These are phyloP conservation scores for Ifrita kowaldi DNA, from an alignment of 2,113 vertebrate species.

Conservation along the genomic window DNA sequence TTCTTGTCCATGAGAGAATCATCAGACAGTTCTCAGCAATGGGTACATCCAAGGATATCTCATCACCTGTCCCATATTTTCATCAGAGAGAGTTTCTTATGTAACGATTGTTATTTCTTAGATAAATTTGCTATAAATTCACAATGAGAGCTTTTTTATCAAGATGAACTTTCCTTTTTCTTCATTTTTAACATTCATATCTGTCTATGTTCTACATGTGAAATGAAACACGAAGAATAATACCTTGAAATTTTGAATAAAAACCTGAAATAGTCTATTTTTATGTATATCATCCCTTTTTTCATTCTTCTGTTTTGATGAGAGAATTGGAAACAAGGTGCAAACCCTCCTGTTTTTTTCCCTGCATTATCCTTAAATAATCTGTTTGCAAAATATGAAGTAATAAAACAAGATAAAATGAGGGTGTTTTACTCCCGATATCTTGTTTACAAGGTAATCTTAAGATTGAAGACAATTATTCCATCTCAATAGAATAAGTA, in stretches of 20 bases:
- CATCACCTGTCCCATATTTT: not conserved
- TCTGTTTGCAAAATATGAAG: not conserved
- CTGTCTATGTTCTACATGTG: not conserved
- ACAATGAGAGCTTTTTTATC: not conserved
- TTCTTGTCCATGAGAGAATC: not conserved
- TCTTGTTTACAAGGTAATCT: not conserved
- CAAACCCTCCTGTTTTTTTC: not conserved
- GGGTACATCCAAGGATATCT: not conserved
- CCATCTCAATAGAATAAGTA: not conserved
- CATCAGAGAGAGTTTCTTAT: not conserved
- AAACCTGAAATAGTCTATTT: not conserved
- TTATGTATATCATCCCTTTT: not conserved
- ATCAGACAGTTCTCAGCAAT: not conserved
- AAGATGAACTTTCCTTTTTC: not conserved
- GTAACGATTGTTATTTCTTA: not conserved
- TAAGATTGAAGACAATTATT: not conserved
- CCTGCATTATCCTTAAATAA: not conserved
- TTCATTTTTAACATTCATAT: not conserved
- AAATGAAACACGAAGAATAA: not conserved
- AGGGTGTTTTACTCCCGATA: accelerated
- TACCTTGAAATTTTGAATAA: not conserved
- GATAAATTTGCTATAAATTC: not conserved
- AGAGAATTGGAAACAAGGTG: not conserved
- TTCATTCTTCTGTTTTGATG: not conserved
- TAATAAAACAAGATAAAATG: not conserved